Percentiles rank a stretch among this genome's conserved stretches.
These are phyloP conservation scores for Aleiodes testaceus DNA, from an alignment of 2,888 invertebrate genomes.

Conservation along the genomic window DNA sequence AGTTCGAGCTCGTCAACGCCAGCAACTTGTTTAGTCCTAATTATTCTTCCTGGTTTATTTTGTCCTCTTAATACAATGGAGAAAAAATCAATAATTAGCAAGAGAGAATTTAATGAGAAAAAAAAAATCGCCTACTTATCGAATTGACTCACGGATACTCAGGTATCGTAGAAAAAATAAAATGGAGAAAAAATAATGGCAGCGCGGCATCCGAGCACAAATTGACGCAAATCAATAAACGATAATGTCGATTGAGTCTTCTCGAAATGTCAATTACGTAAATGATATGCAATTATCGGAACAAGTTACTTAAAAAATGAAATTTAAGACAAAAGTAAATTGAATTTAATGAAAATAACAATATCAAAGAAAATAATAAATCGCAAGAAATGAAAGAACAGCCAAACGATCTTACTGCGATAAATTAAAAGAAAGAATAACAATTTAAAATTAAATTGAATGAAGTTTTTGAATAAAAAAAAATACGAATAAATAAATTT, in stretches of 20 bases:
- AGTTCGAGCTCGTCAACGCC: conserved; percentile 37
- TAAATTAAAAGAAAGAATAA: conserved; percentile 39
- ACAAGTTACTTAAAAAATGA: conserved; percentile 54
- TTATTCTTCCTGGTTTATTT: conserved; percentile 37
- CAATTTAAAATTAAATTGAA: conserved; percentile 17
- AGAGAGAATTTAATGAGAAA: neutral
- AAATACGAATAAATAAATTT: neutral
- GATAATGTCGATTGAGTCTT: conserved; percentile 55
- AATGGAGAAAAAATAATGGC: conserved; percentile 16
- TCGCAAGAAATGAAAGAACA: conserved; percentile 49
- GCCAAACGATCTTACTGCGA: conserved; percentile 57
- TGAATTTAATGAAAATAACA: conserved; percentile 19
- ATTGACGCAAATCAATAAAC: conserved; percentile 30
- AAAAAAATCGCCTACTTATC: conserved; percentile 48
- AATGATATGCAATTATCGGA: conserved; percentile 50
- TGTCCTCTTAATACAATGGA: conserved; percentile 25
- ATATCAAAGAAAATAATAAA: conserved; percentile 26
- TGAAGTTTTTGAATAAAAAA: conserved; percentile 9
- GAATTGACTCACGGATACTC: conserved; percentile 51
- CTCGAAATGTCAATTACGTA: conserved; percentile 68
- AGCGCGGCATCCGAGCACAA: conserved; percentile 48
- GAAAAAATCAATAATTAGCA: conserved; percentile 15
- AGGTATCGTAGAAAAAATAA: conserved; percentile 5
- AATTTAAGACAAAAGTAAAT: conserved; percentile 17
- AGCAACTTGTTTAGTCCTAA: conserved; percentile 29